Evolutionary conservation across 2,888 invertebrate genomes (phyloP), one percentile per base, ranked within the genome.

Genomic region (Parelbella ahira): DNA sequence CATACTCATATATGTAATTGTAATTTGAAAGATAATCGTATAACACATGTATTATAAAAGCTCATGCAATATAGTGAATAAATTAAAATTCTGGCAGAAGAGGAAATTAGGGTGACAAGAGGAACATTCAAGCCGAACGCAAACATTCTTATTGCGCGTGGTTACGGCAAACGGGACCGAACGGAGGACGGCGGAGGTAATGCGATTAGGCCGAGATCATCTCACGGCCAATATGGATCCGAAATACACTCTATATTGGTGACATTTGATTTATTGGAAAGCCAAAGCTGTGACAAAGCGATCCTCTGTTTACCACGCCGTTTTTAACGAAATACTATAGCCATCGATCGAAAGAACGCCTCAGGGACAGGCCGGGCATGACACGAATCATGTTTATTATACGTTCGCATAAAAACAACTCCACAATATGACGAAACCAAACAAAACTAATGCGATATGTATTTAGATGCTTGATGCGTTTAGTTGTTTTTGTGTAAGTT

Each of bases 121-220:
- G 73, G 74, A 45, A 55, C 68, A 20, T 83, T 84, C 71, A 77
- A 67, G 55, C 82, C 83, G 3, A 73, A 72, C 53, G 68, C 78
- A 47, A 79, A 80, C 49, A 61, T 82, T 38, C 78, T 81, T 53
- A 80, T 84, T 54, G 84, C 84, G 15, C 60, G 82, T 47, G 84
- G 82, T 44, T 84, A 73, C 54, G 84, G 86, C 5, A 70, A 70
- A 50, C 47, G 59, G 29, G 45, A 55, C 33, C 50, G 44, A 28
- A 48, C 33, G 33, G 44, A 32, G 36, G 50, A 47, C 19, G 45
- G 49, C 33, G 49, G 53, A 60, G 61, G 63, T 60, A 66, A 63
- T 53, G 45, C 43, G 52, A 50, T 52, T 47, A 47, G 38, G 37
- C n/a, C 27, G 11, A 49, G 37, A 47, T 42, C 27, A 48, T 36